Evolutionary conservation across 2,888 invertebrate species (phyloP).

Genomic region (Tachina grossa): DNA sequence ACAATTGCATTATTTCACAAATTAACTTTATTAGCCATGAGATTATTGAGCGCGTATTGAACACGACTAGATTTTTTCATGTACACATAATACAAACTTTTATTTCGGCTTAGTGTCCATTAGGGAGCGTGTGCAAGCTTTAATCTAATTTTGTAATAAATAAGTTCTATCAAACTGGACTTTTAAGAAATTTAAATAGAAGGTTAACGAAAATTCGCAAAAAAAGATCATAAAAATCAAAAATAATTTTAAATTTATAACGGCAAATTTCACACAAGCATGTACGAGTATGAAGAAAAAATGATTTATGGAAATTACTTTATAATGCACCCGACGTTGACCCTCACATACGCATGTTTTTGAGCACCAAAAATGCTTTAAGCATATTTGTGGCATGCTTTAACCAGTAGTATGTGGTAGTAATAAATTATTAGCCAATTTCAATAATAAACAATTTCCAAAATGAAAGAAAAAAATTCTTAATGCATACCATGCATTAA

Average conservation of each 20-base stretch:
- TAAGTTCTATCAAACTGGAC: conserved; percentile 37
- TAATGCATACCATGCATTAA: conserved; percentile 9
- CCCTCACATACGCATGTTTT: conserved; percentile 68
- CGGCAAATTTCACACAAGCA: conserved; percentile 55
- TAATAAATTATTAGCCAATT: conserved; percentile 60
- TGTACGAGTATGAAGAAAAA: conserved; percentile 13
- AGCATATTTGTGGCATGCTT: conserved; percentile 62
- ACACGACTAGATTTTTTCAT: conserved; percentile 16
- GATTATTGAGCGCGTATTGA: conserved; percentile 39
- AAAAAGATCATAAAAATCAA: conserved; percentile 15
- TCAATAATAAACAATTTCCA: conserved; percentile 54
- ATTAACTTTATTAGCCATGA: conserved; percentile 64
- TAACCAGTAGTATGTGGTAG: conserved; percentile 61
- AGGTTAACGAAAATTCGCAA: background rate
- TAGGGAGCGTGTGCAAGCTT: conserved; percentile 16
- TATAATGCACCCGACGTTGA: conserved; percentile 61
- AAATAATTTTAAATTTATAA: conserved; percentile 64
- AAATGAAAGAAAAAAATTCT: conserved; percentile 41
- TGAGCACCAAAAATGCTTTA: conserved; percentile 34
- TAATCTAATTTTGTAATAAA: conserved; percentile 53
- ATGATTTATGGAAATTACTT: conserved; percentile 68
- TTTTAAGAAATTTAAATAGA: conserved; percentile 1
- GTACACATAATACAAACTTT: conserved; percentile 5
- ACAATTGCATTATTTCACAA: conserved; percentile 65
- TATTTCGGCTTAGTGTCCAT: conserved; percentile 13